Evolutionary conservation across 2,797 vertebrate genomes (phyloP), one percentile per base, ranked within the genome.

Genomic region (Enteromius anoplus): DNA sequence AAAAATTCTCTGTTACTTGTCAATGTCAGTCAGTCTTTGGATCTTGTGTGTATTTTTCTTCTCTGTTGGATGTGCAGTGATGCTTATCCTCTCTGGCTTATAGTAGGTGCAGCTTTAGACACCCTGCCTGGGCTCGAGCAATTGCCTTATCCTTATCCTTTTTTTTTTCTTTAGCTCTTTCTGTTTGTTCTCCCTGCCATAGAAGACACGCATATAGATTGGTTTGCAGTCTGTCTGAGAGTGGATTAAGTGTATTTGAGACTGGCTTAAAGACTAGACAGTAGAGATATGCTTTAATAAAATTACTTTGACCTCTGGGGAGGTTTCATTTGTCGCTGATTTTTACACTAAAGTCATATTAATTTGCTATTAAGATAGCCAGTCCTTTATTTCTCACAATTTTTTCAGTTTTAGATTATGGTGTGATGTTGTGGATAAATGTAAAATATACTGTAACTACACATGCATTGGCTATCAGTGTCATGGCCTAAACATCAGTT

Each of bases 181-280:
- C 60, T 55, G 70, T 81, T 81, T 81, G 80, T 73, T 75, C 58
- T 53, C 29, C 23, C 58, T 65, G 45, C 5, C 58, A 81, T 34
- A 65, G 15, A 64, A 64, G 71, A 82, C 32, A 42, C 45, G 15
- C 51, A 17, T 81, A 65, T 81, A 65, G 55, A 75, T 81, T 34
- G n/a, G 45, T 76, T 72, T 68, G 64, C 70, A 23, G 62, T 68
- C 49, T 49, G 71, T 49, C 72, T 68, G 65, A 70, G 78, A 62
- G 64, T 71, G 65, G 78, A 85, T 85, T 85, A 82, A 66, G 37
- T 65, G 80, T 58, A 53, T 71, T 82, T 85, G 53, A 77, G 65
- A 76, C 72, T 66, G 81, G 51, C 64, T 75, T 75, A 82, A 62
- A 71, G 51, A 62, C 82, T 47, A 26, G 45, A 78, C 75, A 78